phyloP scores from a whole-genome alignment of 2,797 vertebrate genomes.

The Malurus splendens region DNA sequence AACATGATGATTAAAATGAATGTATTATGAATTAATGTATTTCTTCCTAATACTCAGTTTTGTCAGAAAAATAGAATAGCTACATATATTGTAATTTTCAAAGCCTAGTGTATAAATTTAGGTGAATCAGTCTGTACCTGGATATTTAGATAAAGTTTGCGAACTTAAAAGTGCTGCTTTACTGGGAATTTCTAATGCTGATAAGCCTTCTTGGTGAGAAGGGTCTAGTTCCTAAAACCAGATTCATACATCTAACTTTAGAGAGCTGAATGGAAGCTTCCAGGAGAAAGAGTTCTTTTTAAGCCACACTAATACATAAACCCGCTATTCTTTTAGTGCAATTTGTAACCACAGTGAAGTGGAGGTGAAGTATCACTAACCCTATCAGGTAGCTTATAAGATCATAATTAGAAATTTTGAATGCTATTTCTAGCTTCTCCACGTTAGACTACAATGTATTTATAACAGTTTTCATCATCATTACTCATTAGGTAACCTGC shows the following conservation, averaged over 20 bases:
- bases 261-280: background rate
- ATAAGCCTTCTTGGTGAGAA: background rate
- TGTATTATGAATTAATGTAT: background rate
- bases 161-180: background rate
- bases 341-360: background rate
- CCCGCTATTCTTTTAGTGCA: background rate
- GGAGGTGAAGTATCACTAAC: background rate
- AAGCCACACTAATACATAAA: background rate
- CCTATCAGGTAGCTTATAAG: slow-evolving; percentile 25
- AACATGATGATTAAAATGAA: background rate
- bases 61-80: background rate
- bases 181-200: background rate
- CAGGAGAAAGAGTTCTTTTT: background rate
- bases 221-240: background rate
- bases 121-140: background rate
- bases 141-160: background rate
- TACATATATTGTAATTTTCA: background rate
- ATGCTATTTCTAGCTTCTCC: slow-evolving; percentile 35
- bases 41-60: background rate
- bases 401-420: slow-evolving; percentile 39
- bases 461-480: slow-evolving; percentile 53
- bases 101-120: background rate
- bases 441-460: slow-evolving; percentile 38
- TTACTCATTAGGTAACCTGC: slow-evolving; percentile 8
- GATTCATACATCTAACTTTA: background rate